Conservation (phyloP, 1,140 invertebrate species). For the Tyrophagus putrescentiae region DNA sequence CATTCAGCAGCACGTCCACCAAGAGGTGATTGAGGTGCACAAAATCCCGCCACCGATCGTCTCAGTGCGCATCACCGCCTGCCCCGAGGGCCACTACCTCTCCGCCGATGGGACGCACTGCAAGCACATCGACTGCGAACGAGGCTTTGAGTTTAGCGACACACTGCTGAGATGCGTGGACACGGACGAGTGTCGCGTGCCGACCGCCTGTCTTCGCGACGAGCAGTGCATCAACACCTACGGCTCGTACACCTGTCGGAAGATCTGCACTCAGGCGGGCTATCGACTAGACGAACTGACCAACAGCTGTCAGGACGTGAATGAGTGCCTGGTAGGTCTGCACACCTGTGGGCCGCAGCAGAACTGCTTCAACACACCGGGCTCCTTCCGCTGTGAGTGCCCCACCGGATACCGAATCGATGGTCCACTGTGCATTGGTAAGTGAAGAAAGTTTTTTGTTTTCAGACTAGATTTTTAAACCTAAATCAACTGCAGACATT, state of each 20-base stretch:
- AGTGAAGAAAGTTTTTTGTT: no score
- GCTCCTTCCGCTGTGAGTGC: conserved; percentile 13
- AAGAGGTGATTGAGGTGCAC: conserved; percentile 7
- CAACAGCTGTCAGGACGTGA: conserved; percentile 14
- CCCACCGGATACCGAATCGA: conserved; percentile 5
- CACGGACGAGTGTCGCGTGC: conserved; percentile 79
- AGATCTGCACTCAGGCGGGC: conserved; percentile 19
- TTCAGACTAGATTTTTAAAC: no score
- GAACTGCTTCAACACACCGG: conserved; percentile 14
- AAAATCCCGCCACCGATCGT: conserved; percentile 2
- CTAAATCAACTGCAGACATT: conserved; percentile 17
- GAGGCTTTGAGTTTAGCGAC: conserved; percentile 14
- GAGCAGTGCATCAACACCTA: conserved; percentile 67
- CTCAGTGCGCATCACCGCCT: conserved; percentile 14
- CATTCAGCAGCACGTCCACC: no score
- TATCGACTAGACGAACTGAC: neutral
- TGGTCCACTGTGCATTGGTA: conserved; percentile 10
- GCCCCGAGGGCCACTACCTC: conserved; percentile 16
- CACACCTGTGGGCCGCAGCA: conserved; percentile 19
- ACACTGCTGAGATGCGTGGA: conserved; percentile 55
- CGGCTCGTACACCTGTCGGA: conserved; percentile 61
- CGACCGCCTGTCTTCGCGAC: conserved; percentile 60
- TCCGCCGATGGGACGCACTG: conserved; percentile 19
- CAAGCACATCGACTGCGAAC: conserved; percentile 19
- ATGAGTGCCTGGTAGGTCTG: conserved; percentile 11